These are phyloP conservation scores for Oceanites oceanicus DNA, from an alignment of 2,113 vertebrate species.

Conservation along the genomic window DNA sequence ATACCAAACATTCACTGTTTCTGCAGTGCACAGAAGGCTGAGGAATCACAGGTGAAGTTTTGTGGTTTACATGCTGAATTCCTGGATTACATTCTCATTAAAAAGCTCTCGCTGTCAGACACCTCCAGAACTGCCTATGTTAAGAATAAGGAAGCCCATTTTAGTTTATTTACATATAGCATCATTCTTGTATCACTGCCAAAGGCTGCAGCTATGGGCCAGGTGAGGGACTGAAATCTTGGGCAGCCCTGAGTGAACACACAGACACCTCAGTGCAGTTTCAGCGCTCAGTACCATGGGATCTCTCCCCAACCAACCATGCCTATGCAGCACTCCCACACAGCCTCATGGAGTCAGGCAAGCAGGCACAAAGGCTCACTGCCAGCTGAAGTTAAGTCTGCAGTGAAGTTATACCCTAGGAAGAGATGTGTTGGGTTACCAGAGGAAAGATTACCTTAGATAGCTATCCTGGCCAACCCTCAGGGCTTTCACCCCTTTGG, in stretches of 20 bases:
- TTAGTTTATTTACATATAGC: neutral
- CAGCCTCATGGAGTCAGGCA: neutral
- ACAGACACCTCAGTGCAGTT: neutral
- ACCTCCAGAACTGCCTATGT: neutral
- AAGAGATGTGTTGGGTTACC: neutral
- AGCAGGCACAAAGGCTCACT: neutral
- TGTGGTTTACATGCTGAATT: neutral
- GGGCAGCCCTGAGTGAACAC: neutral
- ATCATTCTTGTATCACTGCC: neutral
- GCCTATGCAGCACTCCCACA: neutral
- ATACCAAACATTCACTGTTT: neutral
- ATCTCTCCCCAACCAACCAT: neutral
- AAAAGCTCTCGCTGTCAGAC: neutral
- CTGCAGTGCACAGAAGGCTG: neutral
- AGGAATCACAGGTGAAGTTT: constrained; percentile 5
- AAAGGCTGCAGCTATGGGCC: neutral
- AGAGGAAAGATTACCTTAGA: neutral
- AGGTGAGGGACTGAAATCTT: neutral
- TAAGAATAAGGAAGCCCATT: neutral
- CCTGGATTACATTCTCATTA: neutral
- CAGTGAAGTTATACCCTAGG: neutral
- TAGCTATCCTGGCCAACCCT: neutral
- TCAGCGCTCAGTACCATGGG: fast-evolving
- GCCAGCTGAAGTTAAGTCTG: neutral
- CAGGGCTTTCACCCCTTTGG: neutral